phyloP scores from a whole-genome alignment of 2,888 invertebrate genomes.

The Sclerodermus sp. region DNA sequence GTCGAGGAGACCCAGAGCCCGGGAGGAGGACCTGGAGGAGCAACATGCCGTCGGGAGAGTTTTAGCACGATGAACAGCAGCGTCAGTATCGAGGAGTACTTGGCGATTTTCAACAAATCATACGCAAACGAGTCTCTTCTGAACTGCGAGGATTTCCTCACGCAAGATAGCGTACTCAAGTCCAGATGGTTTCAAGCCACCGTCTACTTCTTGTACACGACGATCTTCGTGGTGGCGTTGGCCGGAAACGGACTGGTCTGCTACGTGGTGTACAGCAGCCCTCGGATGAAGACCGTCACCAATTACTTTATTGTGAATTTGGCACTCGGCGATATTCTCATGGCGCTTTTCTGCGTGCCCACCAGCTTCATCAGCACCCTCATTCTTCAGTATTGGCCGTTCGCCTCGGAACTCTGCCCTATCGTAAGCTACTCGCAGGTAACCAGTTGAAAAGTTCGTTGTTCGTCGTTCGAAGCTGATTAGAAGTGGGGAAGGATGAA shows the following conservation, averaged over 20 bases:
- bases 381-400: slow-evolving; percentile 85
- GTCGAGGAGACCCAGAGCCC: too few species aligned
- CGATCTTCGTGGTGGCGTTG: slow-evolving; percentile 72
- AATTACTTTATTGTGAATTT: slow-evolving; percentile 90
- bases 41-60: too few species aligned
- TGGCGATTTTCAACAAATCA: too few species aligned
- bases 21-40: too few species aligned
- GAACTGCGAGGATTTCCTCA: slow-evolving; percentile 15
- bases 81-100: too few species aligned
- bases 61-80: too few species aligned
- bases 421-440: slow-evolving; percentile 79
- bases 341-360: slow-evolving; percentile 89
- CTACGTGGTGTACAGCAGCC: slow-evolving; percentile 80
- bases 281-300: slow-evolving; percentile 88
- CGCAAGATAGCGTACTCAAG: slow-evolving; percentile 38
- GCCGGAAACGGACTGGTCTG: slow-evolving; percentile 80
- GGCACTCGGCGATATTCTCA: slow-evolving; percentile 86
- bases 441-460: background rate
- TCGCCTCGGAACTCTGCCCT: slow-evolving; percentile 79
- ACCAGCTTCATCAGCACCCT: slow-evolving; percentile 83
- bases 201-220: slow-evolving; percentile 72
- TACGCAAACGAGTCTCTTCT: too few species aligned
- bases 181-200: slow-evolving; percentile 66
- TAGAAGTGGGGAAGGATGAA: too few species aligned
- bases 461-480: too few species aligned